phyloP scores from a whole-genome alignment of 1,140 invertebrate species.

The Scaptodrosophila lebanonensis region DNA sequence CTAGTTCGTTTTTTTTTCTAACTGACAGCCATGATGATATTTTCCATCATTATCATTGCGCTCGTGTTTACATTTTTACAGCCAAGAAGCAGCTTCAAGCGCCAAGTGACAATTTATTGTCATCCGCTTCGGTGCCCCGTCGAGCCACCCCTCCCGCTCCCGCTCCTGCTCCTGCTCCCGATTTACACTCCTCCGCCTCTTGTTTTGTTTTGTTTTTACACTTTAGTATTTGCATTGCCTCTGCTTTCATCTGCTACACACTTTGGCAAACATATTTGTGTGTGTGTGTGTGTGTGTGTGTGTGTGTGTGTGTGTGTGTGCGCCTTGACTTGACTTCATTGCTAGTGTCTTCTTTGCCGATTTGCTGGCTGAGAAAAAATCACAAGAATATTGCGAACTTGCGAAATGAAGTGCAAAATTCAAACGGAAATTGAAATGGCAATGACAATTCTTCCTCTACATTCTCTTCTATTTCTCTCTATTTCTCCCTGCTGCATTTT shows the following conservation, averaged over 20 bases:
- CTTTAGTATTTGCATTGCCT: conserved; percentile 65
- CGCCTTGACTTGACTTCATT: conserved; percentile 16
- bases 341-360: conserved; percentile 5
- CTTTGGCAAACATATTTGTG: conserved; percentile 32
- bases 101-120: conserved; percentile 67
- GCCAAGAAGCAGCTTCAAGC: conserved; percentile 4
- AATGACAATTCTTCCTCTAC: conserved; percentile 50
- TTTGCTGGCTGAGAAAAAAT: conserved; percentile 19
- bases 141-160: conserved; percentile 51
- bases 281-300: too few species aligned
- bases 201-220: conserved; percentile 51
- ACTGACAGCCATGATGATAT: conserved; percentile 74
- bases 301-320: too few species aligned
- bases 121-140: conserved; percentile 48
- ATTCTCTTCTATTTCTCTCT: conserved; percentile 1
- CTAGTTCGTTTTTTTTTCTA: conserved; percentile 51
- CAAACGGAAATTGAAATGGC: conserved; percentile 75
- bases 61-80: conserved; percentile 65
- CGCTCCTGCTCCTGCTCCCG: too few species aligned
- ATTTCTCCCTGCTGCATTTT: conserved; percentile 9
- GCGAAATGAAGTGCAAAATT: conserved; percentile 75
- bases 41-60: conserved; percentile 72
- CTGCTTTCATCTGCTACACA: conserved; percentile 30
- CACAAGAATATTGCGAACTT: conserved; percentile 70
- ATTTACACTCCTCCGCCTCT: conserved; percentile 18